Conservation (phyloP, 2,888 invertebrate genomes). For the Leptinotarsa tumamoca region DNA sequence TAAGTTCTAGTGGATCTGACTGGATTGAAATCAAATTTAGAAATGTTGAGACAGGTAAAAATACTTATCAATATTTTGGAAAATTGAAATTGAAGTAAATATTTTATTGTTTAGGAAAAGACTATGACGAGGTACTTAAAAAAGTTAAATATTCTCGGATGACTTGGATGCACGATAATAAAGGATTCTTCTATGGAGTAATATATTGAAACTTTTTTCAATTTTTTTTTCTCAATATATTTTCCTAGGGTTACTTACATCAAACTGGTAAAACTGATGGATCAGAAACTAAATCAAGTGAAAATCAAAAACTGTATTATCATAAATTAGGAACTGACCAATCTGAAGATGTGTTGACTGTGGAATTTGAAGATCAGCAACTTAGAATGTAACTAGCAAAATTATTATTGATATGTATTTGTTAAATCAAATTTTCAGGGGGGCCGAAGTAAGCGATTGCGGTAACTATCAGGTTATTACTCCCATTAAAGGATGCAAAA, state of each 20-base stretch:
- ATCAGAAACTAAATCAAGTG: conserved; percentile 87
- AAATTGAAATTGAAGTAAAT: conserved; percentile 12
- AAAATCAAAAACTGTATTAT: conserved; percentile 94
- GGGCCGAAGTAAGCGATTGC: conserved; percentile 89
- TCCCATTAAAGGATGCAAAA: conserved; percentile 89
- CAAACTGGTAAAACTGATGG: conserved; percentile 87
- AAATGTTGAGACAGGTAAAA: conserved; percentile 76
- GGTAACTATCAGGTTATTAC: conserved; percentile 89
- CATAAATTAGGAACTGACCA: conserved; percentile 90
- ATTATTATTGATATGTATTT: conserved; percentile 6
- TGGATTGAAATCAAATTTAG: conserved; percentile 93
- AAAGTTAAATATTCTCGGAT: conserved; percentile 93
- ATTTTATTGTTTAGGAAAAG: conserved; percentile 66
- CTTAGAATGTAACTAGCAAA: conserved; percentile 84
- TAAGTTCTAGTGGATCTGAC: conserved; percentile 95
- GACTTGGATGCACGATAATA: conserved; percentile 95
- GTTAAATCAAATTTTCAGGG: conserved; percentile 68
- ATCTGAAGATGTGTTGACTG: conserved; percentile 85
- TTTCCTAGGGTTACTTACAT: conserved; percentile 80
- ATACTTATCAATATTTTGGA: conserved; percentile 14
- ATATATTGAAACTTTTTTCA: conserved; percentile 53
- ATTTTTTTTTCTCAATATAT: conserved; percentile 21
- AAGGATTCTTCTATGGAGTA: conserved; percentile 94
- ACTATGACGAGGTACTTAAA: conserved; percentile 88
- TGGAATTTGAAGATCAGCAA: conserved; percentile 92